Conservation (phyloP, 2,888 invertebrate genomes). For the Drosophila atripex region DNA sequence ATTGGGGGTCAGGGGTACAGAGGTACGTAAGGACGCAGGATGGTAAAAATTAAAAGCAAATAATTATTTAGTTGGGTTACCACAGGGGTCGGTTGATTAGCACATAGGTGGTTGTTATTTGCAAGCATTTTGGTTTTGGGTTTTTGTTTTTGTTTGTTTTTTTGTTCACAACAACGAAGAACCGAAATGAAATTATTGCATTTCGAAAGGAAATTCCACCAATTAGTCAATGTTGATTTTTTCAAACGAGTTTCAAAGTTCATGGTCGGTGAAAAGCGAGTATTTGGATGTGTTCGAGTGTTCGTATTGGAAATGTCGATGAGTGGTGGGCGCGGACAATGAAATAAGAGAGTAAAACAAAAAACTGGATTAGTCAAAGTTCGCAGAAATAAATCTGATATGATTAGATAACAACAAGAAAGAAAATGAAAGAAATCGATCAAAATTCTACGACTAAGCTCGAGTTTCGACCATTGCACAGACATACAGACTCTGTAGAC, state of each 20-base stretch:
- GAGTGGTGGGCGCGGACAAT: slow-evolving; percentile 61
- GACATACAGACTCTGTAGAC: slow-evolving; percentile 14
- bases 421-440: slow-evolving; percentile 30
- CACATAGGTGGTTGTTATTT: slow-evolving; percentile 28
- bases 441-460: slow-evolving; percentile 33
- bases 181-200: slow-evolving; percentile 27
- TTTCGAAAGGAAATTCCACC: slow-evolving; percentile 24
- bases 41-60: slow-evolving; percentile 16
- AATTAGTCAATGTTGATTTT: slow-evolving; percentile 44
- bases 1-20: slow-evolving; percentile 2
- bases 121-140: slow-evolving; percentile 35
- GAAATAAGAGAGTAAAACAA: slow-evolving; percentile 77
- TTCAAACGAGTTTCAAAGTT: slow-evolving; percentile 62
- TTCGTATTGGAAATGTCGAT: slow-evolving; percentile 41
- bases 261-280: slow-evolving; percentile 12
- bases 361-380: slow-evolving; percentile 76
- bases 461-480: slow-evolving; percentile 15
- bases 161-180: slow-evolving; percentile 41
- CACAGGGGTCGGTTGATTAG: slow-evolving; percentile 21
- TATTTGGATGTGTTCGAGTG: slow-evolving; percentile 17
- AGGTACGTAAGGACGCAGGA: neutral
- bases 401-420: slow-evolving; percentile 46
- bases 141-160: slow-evolving; percentile 16
- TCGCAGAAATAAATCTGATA: slow-evolving; percentile 50
- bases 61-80: slow-evolving; percentile 19